Percentiles rank a stretch among this genome's conserved stretches.
Conservation (phyloP, 1,140 invertebrate genomes). For the Zaprionus capensis region DNA sequence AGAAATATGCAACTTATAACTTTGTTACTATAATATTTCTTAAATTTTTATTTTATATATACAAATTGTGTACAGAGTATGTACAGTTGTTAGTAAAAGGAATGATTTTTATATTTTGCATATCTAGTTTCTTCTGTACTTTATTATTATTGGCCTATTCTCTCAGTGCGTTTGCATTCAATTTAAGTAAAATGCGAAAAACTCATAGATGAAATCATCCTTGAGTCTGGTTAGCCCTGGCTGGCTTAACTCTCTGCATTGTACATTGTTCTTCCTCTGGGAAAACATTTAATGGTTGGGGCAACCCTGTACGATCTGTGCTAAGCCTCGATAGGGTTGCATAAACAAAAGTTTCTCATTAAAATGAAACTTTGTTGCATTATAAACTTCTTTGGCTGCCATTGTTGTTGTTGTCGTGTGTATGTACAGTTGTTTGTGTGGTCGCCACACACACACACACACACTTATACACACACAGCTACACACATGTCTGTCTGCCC, state of each 20-base stretch:
- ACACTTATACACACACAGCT: conserved; percentile 16
- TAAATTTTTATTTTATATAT: too few species aligned
- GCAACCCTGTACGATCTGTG: conserved; percentile 23
- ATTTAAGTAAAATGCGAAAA: conserved; percentile 21
- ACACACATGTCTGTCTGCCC: conserved; percentile 34
- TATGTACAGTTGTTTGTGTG: conserved; percentile 37
- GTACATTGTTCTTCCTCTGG: conserved; percentile 39
- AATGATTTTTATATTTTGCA: too few species aligned
- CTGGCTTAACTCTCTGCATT: conserved; percentile 27
- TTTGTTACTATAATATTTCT: too few species aligned
- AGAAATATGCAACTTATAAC: too few species aligned
- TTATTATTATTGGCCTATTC: background rate
- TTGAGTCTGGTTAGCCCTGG: conserved; percentile 30
- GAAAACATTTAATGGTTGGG: conserved; percentile 18
- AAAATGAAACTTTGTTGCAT: conserved; percentile 80
- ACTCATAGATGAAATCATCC: conserved; percentile 17
- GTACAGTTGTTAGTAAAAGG: too few species aligned
- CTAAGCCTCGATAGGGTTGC: conserved; percentile 32
- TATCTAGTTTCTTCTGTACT: too few species aligned
- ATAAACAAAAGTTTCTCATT: conserved; percentile 81
- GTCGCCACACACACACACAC: conserved; percentile 25
- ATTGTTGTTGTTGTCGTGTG: conserved; percentile 11
- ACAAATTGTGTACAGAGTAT: too few species aligned
- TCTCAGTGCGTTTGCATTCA: conserved; percentile 30
- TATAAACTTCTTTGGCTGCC: conserved; percentile 53